These are phyloP conservation scores for Heteronetta atricapilla DNA, from an alignment of 2,113 vertebrate species.

Conservation along the genomic window DNA sequence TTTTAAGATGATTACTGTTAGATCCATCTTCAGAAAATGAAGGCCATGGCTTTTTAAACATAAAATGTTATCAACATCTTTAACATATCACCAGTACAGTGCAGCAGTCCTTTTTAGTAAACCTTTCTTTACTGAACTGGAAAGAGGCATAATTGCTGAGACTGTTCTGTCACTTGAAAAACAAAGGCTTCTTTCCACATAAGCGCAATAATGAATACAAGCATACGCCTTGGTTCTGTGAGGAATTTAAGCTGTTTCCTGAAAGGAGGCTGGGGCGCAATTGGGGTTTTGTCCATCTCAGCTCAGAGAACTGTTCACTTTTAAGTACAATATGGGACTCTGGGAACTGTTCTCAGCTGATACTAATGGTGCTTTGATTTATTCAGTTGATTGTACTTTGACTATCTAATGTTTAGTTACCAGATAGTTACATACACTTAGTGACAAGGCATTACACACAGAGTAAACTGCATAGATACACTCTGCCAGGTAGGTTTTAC, in stretches of 20 bases:
- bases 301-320: not conserved
- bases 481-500: not conserved
- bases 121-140: not conserved
- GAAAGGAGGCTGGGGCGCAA: not conserved
- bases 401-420: not conserved
- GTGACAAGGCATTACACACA: not conserved
- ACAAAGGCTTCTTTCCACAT: not conserved
- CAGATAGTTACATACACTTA: not conserved
- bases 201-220: not conserved
- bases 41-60: not conserved
- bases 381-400: not conserved
- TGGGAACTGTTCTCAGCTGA: not conserved
- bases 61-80: not conserved
- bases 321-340: not conserved
- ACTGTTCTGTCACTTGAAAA: not conserved
- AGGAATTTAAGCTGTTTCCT: not conserved
- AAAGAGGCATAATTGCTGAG: not conserved
- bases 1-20: not conserved
- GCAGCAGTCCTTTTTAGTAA: not conserved
- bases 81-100: not conserved
- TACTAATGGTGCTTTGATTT: not conserved
- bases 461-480: not conserved
- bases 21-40: not conserved
- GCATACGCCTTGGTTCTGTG: not conserved
- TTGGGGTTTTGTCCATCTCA: not conserved